Conservation (phyloP, 2,797 vertebrate genomes). For the Hozukius guyotensis region DNA sequence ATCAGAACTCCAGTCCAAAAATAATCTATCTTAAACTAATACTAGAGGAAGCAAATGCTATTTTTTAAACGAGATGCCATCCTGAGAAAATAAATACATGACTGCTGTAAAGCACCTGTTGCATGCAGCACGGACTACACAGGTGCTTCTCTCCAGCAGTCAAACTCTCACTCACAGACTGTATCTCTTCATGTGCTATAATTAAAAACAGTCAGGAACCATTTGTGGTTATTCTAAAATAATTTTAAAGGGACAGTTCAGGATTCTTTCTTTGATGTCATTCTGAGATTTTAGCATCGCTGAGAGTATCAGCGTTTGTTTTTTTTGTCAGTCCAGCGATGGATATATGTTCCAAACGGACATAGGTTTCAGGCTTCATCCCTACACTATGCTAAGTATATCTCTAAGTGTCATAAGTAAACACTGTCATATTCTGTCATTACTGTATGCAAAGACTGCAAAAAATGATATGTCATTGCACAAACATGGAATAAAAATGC, state of each 20-base stretch:
- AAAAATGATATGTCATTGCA: not conserved
- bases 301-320: not conserved
- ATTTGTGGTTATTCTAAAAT: constrained; percentile 2
- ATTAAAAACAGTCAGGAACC: constrained; percentile 20
- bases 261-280: not conserved
- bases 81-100: not conserved
- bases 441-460: not conserved
- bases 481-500: constrained; percentile 27
- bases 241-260: not conserved
- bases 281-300: constrained; percentile 17
- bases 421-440: not conserved
- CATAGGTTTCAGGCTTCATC: not conserved
- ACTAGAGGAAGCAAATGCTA: not conserved
- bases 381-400: not conserved
- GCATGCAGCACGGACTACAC: constrained; percentile 11
- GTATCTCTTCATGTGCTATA: constrained; percentile 1
- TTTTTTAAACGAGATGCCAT: not conserved
- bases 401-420: not conserved
- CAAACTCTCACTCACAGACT: not conserved
- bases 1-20: not conserved
- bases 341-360: not conserved
- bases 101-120: constrained; percentile 40
- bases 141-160: constrained; percentile 20
- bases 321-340: not conserved
- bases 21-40: not conserved